A percentile compares a stretch with the other conserved stretches of the same genome.
Conservation (phyloP, 2,113 vertebrate genomes). For the Odontophorus gujanensis region DNA sequence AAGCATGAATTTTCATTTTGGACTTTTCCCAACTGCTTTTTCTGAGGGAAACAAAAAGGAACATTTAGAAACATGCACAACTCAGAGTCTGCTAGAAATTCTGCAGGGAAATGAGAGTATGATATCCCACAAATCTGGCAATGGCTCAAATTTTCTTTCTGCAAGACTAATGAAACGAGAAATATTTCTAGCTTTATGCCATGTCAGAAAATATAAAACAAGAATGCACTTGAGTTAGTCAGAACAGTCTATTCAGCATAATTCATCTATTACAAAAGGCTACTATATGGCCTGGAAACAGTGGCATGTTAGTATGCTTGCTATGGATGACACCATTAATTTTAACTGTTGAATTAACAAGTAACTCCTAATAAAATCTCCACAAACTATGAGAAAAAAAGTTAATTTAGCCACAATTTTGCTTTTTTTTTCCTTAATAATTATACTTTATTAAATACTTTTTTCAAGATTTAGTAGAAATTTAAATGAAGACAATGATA, state of each 20-base stretch:
- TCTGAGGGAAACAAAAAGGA: slow-evolving; percentile 44
- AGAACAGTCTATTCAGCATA: slow-evolving; percentile 72
- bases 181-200: slow-evolving; percentile 78
- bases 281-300: slow-evolving; percentile 39
- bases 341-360: slow-evolving; percentile 36
- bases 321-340: slow-evolving; percentile 28
- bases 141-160: slow-evolving; percentile 75
- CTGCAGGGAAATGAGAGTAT: slow-evolving; percentile 71
- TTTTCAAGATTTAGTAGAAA: background rate
- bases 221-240: slow-evolving; percentile 78
- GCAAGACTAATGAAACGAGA: slow-evolving; percentile 82
- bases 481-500: background rate
- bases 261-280: slow-evolving; percentile 62
- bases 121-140: slow-evolving; percentile 73
- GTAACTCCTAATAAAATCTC: background rate
- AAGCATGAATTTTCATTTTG: slow-evolving; percentile 70
- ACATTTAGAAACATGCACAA: slow-evolving; percentile 61
- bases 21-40: slow-evolving; percentile 69
- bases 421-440: background rate
- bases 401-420: background rate
- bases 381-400: background rate
- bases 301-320: slow-evolving; percentile 15
- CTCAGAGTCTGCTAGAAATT: slow-evolving; percentile 58
- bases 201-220: slow-evolving; percentile 78
- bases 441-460: background rate